These are phyloP conservation scores for Oxyteleia sp. DNA, from an alignment of 2,888 invertebrate species.

Conservation along the genomic window DNA sequence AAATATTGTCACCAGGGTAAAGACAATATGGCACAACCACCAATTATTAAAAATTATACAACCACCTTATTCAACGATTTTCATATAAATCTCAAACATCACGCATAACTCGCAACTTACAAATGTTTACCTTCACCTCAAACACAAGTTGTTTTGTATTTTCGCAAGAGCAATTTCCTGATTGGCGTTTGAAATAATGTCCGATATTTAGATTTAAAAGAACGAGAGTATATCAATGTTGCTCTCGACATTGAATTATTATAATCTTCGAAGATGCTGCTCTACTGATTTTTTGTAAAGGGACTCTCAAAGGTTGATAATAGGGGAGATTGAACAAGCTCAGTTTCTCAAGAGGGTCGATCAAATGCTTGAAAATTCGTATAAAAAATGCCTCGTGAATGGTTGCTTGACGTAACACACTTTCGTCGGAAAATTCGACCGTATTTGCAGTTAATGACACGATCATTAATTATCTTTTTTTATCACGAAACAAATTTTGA, in stretches of 20 bases:
- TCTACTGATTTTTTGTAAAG: slow-evolving; percentile 9
- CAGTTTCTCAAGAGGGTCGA: slow-evolving; percentile 27
- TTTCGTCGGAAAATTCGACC: slow-evolving; percentile 13
- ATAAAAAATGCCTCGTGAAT: slow-evolving; percentile 20
- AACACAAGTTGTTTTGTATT: too few species aligned
- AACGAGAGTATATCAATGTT: slow-evolving; percentile 19
- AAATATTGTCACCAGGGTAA: too few species aligned
- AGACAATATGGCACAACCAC: too few species aligned
- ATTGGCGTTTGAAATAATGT: not conserved
- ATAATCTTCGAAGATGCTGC: slow-evolving; percentile 26
- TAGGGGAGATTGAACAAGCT: slow-evolving; percentile 40
- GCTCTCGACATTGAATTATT: slow-evolving; percentile 28
- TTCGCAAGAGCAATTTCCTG: too few species aligned
- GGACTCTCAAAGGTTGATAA: slow-evolving; percentile 33
- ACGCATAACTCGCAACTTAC: too few species aligned
- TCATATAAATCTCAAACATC: too few species aligned
- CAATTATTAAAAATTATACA: too few species aligned
- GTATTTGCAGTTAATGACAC: slow-evolving; percentile 9
- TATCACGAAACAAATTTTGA: not conserved
- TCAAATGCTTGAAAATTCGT: slow-evolving; percentile 30
- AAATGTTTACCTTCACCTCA: too few species aligned
- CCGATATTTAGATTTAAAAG: slow-evolving; percentile 1
- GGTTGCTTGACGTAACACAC: slow-evolving; percentile 13
- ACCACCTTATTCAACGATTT: too few species aligned
- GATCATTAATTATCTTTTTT: slow-evolving; percentile 26